Evolutionary conservation across 30 jellyfish, hydroid and myxozoan species (phyloP), one percentile per base, ranked within the genome.

Genomic region (Mastigias papua): DNA sequence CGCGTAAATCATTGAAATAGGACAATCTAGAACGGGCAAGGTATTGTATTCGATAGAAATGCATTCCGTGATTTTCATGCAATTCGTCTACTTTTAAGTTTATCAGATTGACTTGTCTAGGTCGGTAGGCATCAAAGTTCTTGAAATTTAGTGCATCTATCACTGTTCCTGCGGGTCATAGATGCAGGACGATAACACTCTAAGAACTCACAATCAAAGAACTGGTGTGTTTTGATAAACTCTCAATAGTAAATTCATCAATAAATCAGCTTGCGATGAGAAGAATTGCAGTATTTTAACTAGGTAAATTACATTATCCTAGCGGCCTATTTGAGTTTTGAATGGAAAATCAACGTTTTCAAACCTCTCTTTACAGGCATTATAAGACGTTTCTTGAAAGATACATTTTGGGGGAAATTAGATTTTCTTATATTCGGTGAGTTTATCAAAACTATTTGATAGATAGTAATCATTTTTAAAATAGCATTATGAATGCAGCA

Each of bases 331-430:
- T 51, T 7, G 21, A 1, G 51, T 50, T 50, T 76, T 23, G 2
- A 50, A 28, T 60, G 22, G 30, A 37, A 11, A 63, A 63, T 63
- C 1, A 2, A 63, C 7, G 19, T 19, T 27, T n/a, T 26, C 37
- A 4, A 23, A 63, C 23, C 26, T 9, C 23, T n/a, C 27, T 19
- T 78, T 88, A 27, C 46, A 89, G 97, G 80, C 4, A 66, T 89
- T 0, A 89, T 89, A 23, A 89, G 74, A 50, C 34, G 97, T 22
- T 89, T 89, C 73, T 60, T 89, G 69, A 89, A 89, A 66, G 97
- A 89, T 49, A 81, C 97, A 48, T 89, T 89, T 69, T 89, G 97
- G 97, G 97, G 97, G 68, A 71, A 75, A 64, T 69, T 89, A 68
- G 97, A 89, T 64, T 89, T 62, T 64, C 50, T 89, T 9, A 70